Conservation (phyloP, 2,113 vertebrate genomes). For the Zapus hudsonius region DNA sequence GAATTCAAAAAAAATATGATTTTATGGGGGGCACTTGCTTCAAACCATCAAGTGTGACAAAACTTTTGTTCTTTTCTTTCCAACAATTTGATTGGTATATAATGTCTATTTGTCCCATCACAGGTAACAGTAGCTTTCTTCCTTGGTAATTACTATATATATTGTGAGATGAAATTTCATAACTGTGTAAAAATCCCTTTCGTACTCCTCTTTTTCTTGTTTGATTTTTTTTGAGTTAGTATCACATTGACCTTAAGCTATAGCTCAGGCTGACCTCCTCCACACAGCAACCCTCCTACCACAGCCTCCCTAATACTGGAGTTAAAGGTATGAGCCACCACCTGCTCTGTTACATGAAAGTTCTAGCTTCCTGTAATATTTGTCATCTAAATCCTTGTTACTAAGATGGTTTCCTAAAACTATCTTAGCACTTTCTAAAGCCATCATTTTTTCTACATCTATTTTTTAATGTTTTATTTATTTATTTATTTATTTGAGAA, state of each 20-base stretch:
- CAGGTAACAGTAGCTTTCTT: not conserved
- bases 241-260: too few species aligned
- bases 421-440: slow-evolving; percentile 16
- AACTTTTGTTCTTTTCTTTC: not conserved
- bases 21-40: too few species aligned
- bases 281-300: too few species aligned
- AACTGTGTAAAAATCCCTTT: not conserved
- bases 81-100: not conserved
- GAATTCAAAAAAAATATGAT: too few species aligned
- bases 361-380: not conserved
- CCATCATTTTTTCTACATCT: not conserved
- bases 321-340: too few species aligned
- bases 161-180: not conserved
- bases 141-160: not conserved
- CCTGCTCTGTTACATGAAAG: not conserved
- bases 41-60: not conserved
- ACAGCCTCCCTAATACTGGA: too few species aligned
- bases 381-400: not conserved
- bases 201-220: not conserved
- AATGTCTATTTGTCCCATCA: not conserved
- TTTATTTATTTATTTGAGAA: too few species aligned
- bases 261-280: too few species aligned
- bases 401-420: not conserved
- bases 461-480: too few species aligned
- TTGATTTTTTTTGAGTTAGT: too few species aligned